Evolutionary conservation across 2,113 vertebrate genomes (phyloP).

Genomic region (Pteruthius melanotis): DNA sequence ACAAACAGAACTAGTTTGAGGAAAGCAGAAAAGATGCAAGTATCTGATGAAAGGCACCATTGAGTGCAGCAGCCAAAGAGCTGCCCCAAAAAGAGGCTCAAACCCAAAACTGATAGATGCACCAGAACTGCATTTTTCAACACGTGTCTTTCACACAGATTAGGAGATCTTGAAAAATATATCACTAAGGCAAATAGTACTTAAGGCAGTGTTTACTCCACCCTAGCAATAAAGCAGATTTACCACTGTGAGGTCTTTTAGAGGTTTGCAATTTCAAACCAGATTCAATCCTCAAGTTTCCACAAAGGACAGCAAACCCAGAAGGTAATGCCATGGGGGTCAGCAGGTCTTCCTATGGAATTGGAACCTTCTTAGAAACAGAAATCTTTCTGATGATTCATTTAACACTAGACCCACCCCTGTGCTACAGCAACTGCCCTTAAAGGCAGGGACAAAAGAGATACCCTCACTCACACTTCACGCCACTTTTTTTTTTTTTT

Average conservation of each 20-base stretch:
- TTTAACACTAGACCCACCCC: background rate
- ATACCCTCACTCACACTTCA: background rate
- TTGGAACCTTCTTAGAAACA: background rate
- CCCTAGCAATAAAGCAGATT: background rate
- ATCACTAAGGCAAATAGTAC: background rate
- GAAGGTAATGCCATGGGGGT: background rate
- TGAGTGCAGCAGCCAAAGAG: background rate
- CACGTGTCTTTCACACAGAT: background rate
- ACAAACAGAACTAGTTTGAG: background rate
- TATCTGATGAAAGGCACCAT: background rate
- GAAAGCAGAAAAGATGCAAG: background rate
- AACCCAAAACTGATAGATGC: background rate
- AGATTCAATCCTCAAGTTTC: background rate
- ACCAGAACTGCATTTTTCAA: background rate
- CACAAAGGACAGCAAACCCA: background rate
- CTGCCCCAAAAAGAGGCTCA: background rate
- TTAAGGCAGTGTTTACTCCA: background rate
- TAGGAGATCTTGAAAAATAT: background rate
- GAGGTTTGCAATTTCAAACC: background rate
- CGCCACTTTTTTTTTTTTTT: background rate
- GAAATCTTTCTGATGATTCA: background rate
- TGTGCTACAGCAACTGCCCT: background rate
- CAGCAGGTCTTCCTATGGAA: background rate
- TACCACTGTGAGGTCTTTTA: background rate
- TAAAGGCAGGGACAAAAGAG: background rate